Conservation (phyloP, 2,888 invertebrate species). For the Caenorhabditis panamensis region DNA sequence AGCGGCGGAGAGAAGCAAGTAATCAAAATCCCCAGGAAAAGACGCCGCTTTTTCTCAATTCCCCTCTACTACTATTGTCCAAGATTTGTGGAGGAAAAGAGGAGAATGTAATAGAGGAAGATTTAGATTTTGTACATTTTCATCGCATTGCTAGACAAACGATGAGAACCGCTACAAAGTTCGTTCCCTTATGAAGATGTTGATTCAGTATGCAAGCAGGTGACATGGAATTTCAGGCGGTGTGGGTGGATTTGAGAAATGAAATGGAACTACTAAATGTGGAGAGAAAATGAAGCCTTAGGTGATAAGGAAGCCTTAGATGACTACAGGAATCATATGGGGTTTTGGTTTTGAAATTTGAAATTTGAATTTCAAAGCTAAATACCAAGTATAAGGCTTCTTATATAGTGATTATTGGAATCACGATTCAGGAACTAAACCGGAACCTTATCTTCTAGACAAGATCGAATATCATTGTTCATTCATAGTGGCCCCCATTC, state of each 20-base stretch:
- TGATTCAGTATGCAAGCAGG: background rate
- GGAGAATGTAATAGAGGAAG: background rate
- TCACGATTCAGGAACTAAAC: background rate
- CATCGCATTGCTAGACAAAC: too few species aligned
- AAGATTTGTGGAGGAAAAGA: background rate
- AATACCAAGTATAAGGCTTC: background rate
- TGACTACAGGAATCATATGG: too few species aligned
- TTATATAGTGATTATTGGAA: too few species aligned
- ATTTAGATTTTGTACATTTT: too few species aligned
- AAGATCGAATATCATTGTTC: background rate
- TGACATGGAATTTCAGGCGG: background rate
- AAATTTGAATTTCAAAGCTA: background rate
- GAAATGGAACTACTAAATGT: background rate
- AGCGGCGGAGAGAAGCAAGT: background rate
- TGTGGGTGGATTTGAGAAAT: constrained; percentile 1
- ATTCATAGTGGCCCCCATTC: background rate
- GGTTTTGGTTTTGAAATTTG: background rate
- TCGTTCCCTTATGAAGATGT: background rate
- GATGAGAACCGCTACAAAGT: background rate
- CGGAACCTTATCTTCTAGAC: background rate
- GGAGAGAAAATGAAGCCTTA: background rate
- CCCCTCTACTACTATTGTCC: constrained; percentile 1
- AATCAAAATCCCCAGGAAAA: background rate
- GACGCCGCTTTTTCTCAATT: background rate
- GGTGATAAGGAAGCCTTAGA: background rate